phyloP scores from a whole-genome alignment of 2,888 invertebrate genomes.

The Podabrus alpinus region DNA sequence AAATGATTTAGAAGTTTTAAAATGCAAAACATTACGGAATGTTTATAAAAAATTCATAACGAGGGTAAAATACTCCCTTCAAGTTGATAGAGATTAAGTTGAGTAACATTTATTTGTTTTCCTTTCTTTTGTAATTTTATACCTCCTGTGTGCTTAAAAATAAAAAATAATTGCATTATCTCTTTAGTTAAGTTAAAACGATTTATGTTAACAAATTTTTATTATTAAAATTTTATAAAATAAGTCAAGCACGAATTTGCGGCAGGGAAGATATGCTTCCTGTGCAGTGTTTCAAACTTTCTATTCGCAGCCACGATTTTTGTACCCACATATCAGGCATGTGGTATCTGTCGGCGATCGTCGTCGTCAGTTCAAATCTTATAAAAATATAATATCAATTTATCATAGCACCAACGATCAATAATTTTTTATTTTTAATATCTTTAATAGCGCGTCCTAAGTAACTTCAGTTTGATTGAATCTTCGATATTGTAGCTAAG shows the following conservation, averaged over 20 bases:
- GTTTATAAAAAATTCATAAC: neutral
- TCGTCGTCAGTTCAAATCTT: neutral
- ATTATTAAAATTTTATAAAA: neutral
- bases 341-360: no score
- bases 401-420: neutral
- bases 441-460: no score
- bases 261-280: neutral
- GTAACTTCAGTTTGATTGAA: no score
- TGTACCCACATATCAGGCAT: no score
- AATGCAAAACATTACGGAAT: neutral
- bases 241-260: neutral
- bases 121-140: neutral
- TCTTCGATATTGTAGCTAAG: no score
- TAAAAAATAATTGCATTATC: neutral
- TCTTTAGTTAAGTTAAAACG: neutral
- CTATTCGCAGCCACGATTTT: no score
- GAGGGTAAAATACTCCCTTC: neutral
- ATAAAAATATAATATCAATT: neutral
- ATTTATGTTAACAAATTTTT: neutral
- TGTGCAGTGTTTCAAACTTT: neutral
- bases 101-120: neutral
- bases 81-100: neutral
- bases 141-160: neutral
- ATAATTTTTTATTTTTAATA: neutral
- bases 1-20: neutral